Base-by-base conservation (phyloP, 2,888 invertebrate species). In the Rhabditoides inermis region DNA sequence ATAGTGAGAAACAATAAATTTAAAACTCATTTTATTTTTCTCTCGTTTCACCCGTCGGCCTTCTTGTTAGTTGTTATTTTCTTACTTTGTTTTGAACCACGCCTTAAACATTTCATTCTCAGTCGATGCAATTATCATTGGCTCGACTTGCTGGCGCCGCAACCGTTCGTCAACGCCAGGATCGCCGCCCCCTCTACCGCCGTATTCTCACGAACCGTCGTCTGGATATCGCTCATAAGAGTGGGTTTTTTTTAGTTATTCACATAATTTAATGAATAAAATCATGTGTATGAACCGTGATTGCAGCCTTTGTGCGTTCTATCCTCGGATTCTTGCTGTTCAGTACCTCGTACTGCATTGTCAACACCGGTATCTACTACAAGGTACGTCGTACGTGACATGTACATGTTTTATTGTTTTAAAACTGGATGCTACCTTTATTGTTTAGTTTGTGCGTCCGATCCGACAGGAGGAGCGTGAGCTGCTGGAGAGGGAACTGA, bases 201-300 rank as follows among this genome's bases (percentile, higher is more conserved):
- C 60, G 70, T 49, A 67, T 73, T 45, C 63, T 73, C 57, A 73
- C 73, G 6, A 73, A 74, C 49, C 58, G 68, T 23, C 63, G 73
- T 2, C 55, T 73, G 37, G 73, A 73, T 48, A 66, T 71, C 44
- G 65, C 64, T 25, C 72, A 73, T 49, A 71, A 69, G 60, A 56
- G 73, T 73, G 39, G 51, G 58, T 50, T 52, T 20, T 44, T 36
- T 18, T 26, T 44, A 20, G 5, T 25, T 44, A 26, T 25, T 44
- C n/a, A 44, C n/a, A 40, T 40, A n/a, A 20, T 40, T 40, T 40
- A n/a, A 7, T 40, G 7, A 12, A 2, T 12, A n/a, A n/a, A 12
- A 40, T 37, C 5, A 5, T 35, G 18, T 1, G 6, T 39, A 35
- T 20, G 15, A 30, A 25, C 41, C 6, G 1, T 41, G 37, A 18